Evolutionary conservation across 2,888 invertebrate genomes (phyloP).

Genomic region (Stramonita haemastoma): DNA sequence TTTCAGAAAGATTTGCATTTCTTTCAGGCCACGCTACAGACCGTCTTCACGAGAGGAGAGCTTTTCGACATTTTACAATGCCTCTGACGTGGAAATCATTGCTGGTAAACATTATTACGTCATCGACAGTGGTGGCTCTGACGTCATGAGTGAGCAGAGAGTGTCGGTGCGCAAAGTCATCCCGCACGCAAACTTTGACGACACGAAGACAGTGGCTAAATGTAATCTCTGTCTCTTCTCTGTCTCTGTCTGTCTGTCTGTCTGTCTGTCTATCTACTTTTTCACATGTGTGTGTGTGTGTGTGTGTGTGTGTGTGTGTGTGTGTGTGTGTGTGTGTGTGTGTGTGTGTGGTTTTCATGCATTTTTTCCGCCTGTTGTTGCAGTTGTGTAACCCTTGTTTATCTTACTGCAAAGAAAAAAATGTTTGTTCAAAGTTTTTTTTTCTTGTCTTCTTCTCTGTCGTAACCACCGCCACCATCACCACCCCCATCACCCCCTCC

Average conservation of each 20-base stretch:
- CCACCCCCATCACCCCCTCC: no score
- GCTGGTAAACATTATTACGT: slow-evolving; percentile 1
- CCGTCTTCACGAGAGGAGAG: no score
- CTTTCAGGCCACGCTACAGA: no score
- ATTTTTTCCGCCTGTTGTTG: neutral
- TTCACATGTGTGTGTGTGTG: no score
- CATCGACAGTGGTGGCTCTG: neutral
- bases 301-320: neutral
- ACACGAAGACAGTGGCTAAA: slow-evolving; percentile 5
- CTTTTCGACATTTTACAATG: neutral
- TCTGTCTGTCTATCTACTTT: neutral
- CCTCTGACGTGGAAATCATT: slow-evolving; percentile 20
- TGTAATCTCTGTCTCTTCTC: neutral
- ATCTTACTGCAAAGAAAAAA: neutral
- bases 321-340: neutral
- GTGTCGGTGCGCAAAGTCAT: slow-evolving; percentile 7
- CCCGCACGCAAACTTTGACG: neutral
- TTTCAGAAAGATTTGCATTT: no score
- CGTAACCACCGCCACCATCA: no score
- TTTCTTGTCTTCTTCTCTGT: neutral
- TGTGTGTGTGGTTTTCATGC: neutral
- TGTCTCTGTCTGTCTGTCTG: neutral
- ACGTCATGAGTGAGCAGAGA: slow-evolving; percentile 6
- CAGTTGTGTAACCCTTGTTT: neutral
- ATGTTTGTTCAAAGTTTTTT: no score